These are phyloP conservation scores for Pogoniulus pusillus DNA, from an alignment of 2,797 vertebrate genomes.

Conservation along the genomic window DNA sequence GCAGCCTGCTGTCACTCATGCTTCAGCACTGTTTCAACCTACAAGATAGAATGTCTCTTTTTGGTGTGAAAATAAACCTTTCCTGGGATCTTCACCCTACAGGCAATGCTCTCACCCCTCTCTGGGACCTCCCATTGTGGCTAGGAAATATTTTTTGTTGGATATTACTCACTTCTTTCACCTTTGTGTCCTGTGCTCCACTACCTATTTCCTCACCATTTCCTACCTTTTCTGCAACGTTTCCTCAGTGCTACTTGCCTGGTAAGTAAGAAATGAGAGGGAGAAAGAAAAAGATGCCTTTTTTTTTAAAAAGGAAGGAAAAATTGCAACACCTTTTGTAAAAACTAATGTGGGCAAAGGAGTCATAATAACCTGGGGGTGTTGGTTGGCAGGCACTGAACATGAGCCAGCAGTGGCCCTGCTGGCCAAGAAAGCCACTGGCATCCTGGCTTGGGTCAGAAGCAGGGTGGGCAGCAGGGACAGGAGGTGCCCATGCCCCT, in stretches of 20 bases:
- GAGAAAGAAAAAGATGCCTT: fast-evolving
- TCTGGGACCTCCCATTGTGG: not conserved
- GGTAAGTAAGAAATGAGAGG: not conserved
- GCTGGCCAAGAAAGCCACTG: too few species aligned
- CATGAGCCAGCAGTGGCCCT: too few species aligned
- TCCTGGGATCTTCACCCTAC: not conserved
- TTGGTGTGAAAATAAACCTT: too few species aligned
- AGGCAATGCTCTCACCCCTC: not conserved
- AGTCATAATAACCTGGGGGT: not conserved
- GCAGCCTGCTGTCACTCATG: not conserved
- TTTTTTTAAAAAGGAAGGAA: not conserved
- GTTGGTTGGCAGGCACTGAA: too few species aligned
- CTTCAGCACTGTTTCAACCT: constrained; percentile 3
- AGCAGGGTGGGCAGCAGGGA: too few species aligned
- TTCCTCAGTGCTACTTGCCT: not conserved
- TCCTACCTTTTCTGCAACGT: not conserved
- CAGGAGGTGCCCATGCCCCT: too few species aligned
- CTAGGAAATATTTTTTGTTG: not conserved
- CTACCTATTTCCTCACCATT: not conserved
- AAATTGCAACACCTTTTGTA: not conserved
- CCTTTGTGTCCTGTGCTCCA: not conserved
- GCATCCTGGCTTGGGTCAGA: too few species aligned
- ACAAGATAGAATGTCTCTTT: too few species aligned
- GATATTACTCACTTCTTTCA: not conserved
- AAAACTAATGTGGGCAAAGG: not conserved